Conservation (phyloP, 2,888 invertebrate species). For the Agrilus biguttatus region DNA sequence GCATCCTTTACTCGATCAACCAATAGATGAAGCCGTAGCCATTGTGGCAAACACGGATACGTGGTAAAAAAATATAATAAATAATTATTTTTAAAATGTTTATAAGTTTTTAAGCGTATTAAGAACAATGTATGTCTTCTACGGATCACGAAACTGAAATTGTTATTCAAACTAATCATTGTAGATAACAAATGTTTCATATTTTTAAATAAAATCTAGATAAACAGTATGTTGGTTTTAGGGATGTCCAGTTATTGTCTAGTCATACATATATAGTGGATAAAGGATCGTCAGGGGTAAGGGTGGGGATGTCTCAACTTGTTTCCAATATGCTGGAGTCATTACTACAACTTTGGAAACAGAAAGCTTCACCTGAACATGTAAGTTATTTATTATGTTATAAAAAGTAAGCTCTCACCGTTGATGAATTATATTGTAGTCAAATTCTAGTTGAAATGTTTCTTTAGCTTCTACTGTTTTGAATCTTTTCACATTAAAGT, state of each 20-base stretch:
- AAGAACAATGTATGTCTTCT: no score
- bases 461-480: no score
- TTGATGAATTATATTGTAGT: no score
- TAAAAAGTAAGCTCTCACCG: no score
- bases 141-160: no score
- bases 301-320: slow-evolving; percentile 64
- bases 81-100: no score
- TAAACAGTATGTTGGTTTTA: slow-evolving; percentile 14
- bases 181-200: no score
- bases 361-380: slow-evolving; percentile 63
- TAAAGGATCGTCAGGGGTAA: slow-evolving; percentile 30
- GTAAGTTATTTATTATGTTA: slow-evolving; percentile 36
- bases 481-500: no score
- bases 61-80: slow-evolving; percentile 41
- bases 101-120: no score
- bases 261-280: slow-evolving; percentile 36
- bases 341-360: slow-evolving; percentile 58
- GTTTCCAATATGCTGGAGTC: slow-evolving; percentile 76
- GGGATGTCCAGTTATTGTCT: slow-evolving; percentile 40
- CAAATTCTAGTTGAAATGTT: no score
- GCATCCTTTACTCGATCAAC: slow-evolving; percentile 47
- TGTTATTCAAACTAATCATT: no score
- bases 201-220: no score
- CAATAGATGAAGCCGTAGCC: slow-evolving; percentile 64
- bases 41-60: slow-evolving; percentile 67